Evolutionary conservation across 2,113 vertebrate species (phyloP).

Genomic region (Leuciscus idus): DNA sequence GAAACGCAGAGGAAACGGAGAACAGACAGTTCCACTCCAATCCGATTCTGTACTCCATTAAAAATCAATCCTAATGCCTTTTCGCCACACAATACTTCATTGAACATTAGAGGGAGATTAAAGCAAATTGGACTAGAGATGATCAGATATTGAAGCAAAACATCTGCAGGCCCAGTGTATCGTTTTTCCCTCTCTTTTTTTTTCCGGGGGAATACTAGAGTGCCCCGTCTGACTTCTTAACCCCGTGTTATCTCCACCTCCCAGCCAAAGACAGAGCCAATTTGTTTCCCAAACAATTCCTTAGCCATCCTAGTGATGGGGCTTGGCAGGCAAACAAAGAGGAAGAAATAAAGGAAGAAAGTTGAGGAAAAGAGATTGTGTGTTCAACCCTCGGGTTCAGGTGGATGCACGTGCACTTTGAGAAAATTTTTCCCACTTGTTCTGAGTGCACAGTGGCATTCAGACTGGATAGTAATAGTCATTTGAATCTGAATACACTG

Average conservation of each 20-base stretch:
- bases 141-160: constrained; percentile 51
- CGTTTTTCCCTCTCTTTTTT: neutral
- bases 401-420: neutral
- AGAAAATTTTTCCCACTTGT: neutral
- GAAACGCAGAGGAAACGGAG: constrained; percentile 18
- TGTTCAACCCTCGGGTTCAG: constrained; percentile 6
- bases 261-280: constrained; percentile 30
- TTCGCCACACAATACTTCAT: constrained; percentile 62
- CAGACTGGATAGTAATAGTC: neutral
- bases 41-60: constrained; percentile 60
- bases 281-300: constrained; percentile 40
- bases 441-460: neutral
- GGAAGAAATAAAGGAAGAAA: constrained; percentile 41
- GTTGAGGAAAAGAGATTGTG: constrained; percentile 17
- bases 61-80: constrained; percentile 72
- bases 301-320: constrained; percentile 11
- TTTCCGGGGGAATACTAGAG: neutral
- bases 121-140: constrained; percentile 60
- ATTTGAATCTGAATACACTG: neutral
- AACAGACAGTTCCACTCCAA: constrained; percentile 53
- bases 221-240: constrained; percentile 28
- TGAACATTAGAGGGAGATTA: constrained; percentile 67
- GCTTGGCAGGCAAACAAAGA: constrained; percentile 29
- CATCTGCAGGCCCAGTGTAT: constrained; percentile 28
- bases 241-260: constrained; percentile 28